Base-by-base conservation (phyloP, 2,113 vertebrate genomes). In the Thymallus thymallus region DNA sequence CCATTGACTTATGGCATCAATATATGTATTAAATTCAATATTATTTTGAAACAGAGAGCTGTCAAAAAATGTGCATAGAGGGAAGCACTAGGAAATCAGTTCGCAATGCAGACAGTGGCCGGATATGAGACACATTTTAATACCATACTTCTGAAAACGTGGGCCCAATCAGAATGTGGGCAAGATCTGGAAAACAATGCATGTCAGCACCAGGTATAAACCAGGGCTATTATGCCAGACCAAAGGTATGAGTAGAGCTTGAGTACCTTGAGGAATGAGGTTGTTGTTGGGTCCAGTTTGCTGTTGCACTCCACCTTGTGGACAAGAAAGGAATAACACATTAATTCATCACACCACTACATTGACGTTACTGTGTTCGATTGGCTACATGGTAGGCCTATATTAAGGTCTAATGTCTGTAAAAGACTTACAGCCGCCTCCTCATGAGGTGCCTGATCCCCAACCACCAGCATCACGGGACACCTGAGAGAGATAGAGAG, bases 381-480 rank as follows among this genome's bases (percentile, higher is more conserved):
- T 14, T 14, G 30, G 18, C 5, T 32, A 32, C 6, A 30, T 30
- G 5, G 58, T 12, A 26, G 41, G 41, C 1, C 4, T 0, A 23
- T 41, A 32, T 5, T 32, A 5, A 66, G 18, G 16, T 46, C 1
- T 60, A 5, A n/a, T 22, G 22, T 22, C 32, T 41, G 35, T 41
- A 41, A 16, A 4, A 68, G 30, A 91, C 95, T 93, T 76, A 97
- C 96, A 74, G 93, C 96, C 41, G 96, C 95, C 3, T 97, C 96
- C 84, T 96, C 96, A 20, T 96, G 91, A 0, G 95, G 95, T 64
- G 95, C 95, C 62, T 96, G 95, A 76, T 97, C 96, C n/a, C 96
- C 96, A 5, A 97, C 96, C 85, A 97, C 96, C 86, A 97, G 79
- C 96, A 97, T 94, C 7, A 97, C 95, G 16, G 96, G 96, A 84